Percentiles rank a stretch among this genome's conserved stretches.
Evolutionary conservation across 2,797 vertebrate species (phyloP).

Genomic region (Ptychadena robeensis): DNA sequence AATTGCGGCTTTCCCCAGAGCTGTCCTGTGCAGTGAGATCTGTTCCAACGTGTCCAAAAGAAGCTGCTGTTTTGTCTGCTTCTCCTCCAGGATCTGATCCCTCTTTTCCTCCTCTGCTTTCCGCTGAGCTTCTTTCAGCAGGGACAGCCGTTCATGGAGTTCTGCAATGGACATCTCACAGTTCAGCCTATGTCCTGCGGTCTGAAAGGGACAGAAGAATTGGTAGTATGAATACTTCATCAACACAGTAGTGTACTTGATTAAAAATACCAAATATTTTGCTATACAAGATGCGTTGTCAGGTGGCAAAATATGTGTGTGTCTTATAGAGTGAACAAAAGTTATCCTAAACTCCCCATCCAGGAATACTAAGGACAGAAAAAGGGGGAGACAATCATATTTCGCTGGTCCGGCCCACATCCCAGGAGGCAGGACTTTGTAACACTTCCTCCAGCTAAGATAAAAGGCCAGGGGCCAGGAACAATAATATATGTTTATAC

Average conservation of each 20-base stretch:
- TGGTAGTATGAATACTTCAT: not conserved
- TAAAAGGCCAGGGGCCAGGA: no score
- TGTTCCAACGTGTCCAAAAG: conserved; percentile 79
- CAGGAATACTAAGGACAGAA: no score
- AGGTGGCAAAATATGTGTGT: no score
- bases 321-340: no score
- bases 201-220: conserved; percentile 70
- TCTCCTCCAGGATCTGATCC: conserved; percentile 81
- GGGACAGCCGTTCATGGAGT: conserved; percentile 81
- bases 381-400: no score
- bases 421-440: no score
- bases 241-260: not conserved
- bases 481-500: no score
- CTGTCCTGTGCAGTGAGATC: conserved; percentile 78
- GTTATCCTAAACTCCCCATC: no score
- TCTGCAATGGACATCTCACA: conserved; percentile 92
- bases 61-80: conserved; percentile 79
- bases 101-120: conserved; percentile 79
- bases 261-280: no score
- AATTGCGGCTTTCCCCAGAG: conserved; percentile 73
- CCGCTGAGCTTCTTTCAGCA: conserved; percentile 77
- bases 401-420: no score
- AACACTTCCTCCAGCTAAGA: no score
- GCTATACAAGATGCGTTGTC: no score
- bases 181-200: conserved; percentile 81